Conservation (phyloP, 1,140 invertebrate species). For the Helicoverpa armigera region DNA sequence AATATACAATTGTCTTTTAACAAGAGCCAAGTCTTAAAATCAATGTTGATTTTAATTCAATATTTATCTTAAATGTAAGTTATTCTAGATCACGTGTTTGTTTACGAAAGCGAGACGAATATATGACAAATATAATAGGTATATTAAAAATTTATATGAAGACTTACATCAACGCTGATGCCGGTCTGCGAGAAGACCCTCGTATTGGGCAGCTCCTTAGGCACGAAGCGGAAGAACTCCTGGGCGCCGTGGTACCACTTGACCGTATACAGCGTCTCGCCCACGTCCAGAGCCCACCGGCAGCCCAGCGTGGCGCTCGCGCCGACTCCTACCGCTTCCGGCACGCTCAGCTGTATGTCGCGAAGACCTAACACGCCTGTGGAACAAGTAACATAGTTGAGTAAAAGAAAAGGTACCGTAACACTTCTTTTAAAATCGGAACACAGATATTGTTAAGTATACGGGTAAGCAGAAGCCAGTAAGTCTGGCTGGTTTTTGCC, state of each 20-base stretch:
- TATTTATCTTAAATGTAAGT: no score
- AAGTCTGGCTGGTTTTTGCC: no score
- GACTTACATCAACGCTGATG: slow-evolving; percentile 91
- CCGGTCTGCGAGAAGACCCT: slow-evolving; percentile 89
- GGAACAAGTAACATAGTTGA: slow-evolving; percentile 18
- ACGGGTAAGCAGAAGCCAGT: no score
- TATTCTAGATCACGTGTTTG: no score
- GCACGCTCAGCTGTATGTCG: slow-evolving; percentile 88
- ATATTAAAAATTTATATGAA: not conserved
- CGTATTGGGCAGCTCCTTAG: slow-evolving; percentile 91
- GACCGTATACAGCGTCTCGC: slow-evolving; percentile 91
- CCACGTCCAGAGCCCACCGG: slow-evolving; percentile 88
- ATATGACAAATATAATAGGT: no score
- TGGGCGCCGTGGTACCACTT: slow-evolving; percentile 94
- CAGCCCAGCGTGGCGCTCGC: slow-evolving; percentile 88
- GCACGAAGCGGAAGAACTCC: slow-evolving; percentile 92
- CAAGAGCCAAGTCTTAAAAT: no score
- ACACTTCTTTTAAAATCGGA: no score
- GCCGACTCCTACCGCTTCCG: slow-evolving; percentile 89
- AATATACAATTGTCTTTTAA: no score
- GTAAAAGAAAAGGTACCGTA: no score
- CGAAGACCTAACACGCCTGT: slow-evolving; percentile 87
- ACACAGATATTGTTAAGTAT: no score
- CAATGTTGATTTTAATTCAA: no score
- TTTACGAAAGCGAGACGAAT: no score